A percentile compares a stretch with the other conserved stretches of the same genome.
These are phyloP conservation scores for Drosophila bocqueti DNA, from an alignment of 1,140 invertebrate genomes.

Conservation along the genomic window DNA sequence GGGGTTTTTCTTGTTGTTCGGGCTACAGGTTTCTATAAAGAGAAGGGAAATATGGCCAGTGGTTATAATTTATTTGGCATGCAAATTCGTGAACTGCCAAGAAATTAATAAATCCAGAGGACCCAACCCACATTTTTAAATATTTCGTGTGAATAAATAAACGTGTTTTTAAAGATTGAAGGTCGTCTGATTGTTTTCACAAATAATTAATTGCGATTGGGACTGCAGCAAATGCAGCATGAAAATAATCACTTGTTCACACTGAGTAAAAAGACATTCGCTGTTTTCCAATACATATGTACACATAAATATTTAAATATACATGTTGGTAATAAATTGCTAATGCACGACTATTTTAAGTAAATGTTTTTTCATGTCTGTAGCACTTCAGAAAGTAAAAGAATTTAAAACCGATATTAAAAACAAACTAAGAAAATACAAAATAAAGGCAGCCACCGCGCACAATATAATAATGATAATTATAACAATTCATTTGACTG, in stretches of 20 bases:
- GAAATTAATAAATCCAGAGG: constrained; percentile 60
- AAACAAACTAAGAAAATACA: not conserved
- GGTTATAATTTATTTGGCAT: constrained; percentile 59
- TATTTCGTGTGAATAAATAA: constrained; percentile 35
- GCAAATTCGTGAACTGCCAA: constrained; percentile 42
- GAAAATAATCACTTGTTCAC: constrained; percentile 3
- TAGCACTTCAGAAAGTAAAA: not conserved
- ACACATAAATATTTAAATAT: too few species aligned
- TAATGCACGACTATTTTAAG: too few species aligned
- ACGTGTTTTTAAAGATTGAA: constrained; percentile 16
- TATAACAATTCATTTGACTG: too few species aligned
- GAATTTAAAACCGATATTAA: not conserved
- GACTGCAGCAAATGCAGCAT: constrained; percentile 4
- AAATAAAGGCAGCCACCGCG: too few species aligned
- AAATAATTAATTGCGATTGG: constrained; percentile 24
- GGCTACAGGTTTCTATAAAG: constrained; percentile 50
- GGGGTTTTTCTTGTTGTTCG: constrained; percentile 10
- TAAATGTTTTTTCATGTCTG: not conserved
- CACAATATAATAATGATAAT: too few species aligned
- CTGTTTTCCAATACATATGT: too few species aligned
- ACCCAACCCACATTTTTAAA: constrained; percentile 30
- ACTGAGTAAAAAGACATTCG: not conserved
- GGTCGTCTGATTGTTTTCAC: constrained; percentile 12
- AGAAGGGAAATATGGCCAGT: constrained; percentile 36
- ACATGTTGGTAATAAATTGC: too few species aligned